These are phyloP conservation scores for Tragelaphus strepsiceros DNA, from an alignment of 2,113 vertebrate genomes.

Conservation along the genomic window DNA sequence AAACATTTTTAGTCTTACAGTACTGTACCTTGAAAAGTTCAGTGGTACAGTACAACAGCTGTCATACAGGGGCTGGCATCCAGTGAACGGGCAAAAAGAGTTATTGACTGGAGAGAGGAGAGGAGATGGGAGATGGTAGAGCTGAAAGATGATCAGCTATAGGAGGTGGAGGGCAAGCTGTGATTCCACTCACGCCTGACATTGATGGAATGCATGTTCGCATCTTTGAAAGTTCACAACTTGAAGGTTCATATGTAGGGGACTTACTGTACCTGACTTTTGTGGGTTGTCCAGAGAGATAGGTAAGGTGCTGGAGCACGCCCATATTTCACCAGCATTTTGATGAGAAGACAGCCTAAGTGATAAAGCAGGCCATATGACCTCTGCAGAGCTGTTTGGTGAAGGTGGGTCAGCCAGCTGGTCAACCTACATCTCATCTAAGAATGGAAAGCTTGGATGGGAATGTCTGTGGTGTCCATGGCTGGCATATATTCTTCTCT, in stretches of 20 bases:
- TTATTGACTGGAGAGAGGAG: neutral
- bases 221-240: neutral
- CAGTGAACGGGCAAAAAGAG: neutral
- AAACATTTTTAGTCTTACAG: neutral
- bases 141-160: neutral
- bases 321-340: neutral
- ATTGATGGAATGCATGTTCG: neutral
- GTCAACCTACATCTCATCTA: rapidly evolving
- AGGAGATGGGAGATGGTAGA: neutral
- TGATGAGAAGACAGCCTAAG: neutral
- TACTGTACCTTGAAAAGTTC: neutral
- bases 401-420: neutral
- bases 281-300: neutral
- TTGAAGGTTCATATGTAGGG: neutral
- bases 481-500: neutral
- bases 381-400: neutral
- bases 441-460: neutral
- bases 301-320: neutral
- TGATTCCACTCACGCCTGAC: neutral
- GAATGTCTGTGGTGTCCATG: rapidly evolving
- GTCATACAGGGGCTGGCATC: neutral
- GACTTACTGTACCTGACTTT: neutral
- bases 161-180: neutral
- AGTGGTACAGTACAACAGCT: neutral
- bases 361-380: neutral